Conservation (phyloP, 2,113 vertebrate species). For the Marcusenius ussheri region DNA sequence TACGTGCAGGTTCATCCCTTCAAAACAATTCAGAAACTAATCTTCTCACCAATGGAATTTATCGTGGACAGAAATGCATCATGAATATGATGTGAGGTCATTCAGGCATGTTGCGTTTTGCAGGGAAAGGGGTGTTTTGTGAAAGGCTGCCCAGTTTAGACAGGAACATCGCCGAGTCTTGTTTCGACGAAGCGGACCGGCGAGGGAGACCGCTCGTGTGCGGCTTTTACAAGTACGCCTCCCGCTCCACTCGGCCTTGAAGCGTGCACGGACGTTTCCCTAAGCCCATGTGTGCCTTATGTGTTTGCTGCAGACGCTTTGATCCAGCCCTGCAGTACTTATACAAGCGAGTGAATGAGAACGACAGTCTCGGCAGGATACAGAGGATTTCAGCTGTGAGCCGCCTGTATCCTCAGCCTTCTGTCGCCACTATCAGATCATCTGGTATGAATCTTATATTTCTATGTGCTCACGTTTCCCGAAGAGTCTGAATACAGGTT, state of each 20-base stretch:
- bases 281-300: not conserved
- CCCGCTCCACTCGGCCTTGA: not conserved
- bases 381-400: conserved; percentile 29
- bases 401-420: conserved; percentile 21
- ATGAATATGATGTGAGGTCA: not conserved
- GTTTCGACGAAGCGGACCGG: conserved; percentile 38
- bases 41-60: not conserved
- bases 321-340: conserved; percentile 45
- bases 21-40: not conserved
- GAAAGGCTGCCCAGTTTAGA: conserved; percentile 42
- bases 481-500: not conserved
- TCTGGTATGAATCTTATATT: conserved; percentile 29
- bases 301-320: conserved; percentile 35
- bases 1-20: conserved; percentile 37
- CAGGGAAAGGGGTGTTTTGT: conserved; percentile 46
- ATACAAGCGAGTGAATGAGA: conserved; percentile 30
- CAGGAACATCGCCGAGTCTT: conserved; percentile 34
- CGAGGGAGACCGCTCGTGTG: conserved; percentile 37
- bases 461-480: not conserved
- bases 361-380: conserved; percentile 34
- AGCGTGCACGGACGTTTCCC: not conserved
- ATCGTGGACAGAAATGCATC: not conserved
- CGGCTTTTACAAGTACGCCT: conserved; percentile 49
- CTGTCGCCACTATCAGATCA: conserved; percentile 30
- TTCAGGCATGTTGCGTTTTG: not conserved